Base-by-base conservation (phyloP, 2,888 invertebrate genomes). In the Sarcophaga caerulescens region DNA sequence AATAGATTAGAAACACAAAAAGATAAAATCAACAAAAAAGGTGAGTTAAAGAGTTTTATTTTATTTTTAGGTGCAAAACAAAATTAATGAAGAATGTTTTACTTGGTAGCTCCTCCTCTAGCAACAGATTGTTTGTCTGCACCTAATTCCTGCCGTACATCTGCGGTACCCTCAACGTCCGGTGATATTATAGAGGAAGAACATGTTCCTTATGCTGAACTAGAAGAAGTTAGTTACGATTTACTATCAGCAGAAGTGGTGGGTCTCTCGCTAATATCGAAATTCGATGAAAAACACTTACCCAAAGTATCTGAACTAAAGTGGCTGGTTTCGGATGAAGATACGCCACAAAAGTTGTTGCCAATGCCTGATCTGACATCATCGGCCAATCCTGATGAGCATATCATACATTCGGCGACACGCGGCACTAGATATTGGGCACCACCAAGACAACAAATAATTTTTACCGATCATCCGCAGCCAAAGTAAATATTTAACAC, bases 401-500 rank as follows among this genome's bases (percentile, higher is more conserved):
- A 94, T 89, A 84, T 90, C 17, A 87, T 90, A 60, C 91, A 92
- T 45, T 93, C 93, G 3, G 93, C 95, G 35, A 93, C 96, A 25
- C 94, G 97, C 59, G 97, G 97, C 10, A 97, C 96, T 17, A 92
- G 94, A 70, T 96, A 96, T 90, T 97, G 97, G 97, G 97, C 97
- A 0, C 97, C 97, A 17, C 97, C 97, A 0, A 94, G 97, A 81
- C 95, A 96, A 52, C 97, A 97, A 93, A 96, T 97, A 75, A 97
- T 97, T 88, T 96, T 97, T 90, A 97, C 96, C 3, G 94, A 96
- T 81, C 97, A 97, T 93, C 95, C 95, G 4, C 88, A 94, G 14
- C 95, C 95, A 63, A 94, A 94, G 96, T 97, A 94, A 59, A 81
- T 86, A 75, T 5, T 14, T 17, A 3, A 35, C 35, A 35, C 35